Conservation (phyloP, 2,797 vertebrate genomes). For the Monodelphis domestica region DNA sequence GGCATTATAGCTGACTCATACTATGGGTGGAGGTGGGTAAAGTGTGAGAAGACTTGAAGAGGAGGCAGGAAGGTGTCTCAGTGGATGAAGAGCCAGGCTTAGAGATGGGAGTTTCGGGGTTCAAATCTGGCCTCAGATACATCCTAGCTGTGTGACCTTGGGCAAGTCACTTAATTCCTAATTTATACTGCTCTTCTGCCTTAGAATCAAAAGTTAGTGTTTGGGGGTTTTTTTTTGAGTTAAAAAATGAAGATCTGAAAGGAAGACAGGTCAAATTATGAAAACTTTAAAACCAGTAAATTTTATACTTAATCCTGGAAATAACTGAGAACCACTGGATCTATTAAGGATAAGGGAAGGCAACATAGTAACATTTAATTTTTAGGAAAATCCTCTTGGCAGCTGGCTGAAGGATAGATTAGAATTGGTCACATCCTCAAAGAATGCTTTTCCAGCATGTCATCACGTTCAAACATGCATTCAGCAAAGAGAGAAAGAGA, state of each 20-base stretch:
- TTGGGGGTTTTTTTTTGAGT: too few species aligned
- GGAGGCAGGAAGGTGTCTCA: too few species aligned
- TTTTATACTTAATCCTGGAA: neutral
- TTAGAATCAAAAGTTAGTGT: too few species aligned
- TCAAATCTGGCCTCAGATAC: too few species aligned
- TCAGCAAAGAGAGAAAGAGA: neutral
- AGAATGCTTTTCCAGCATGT: neutral
- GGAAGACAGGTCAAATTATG: neutral
- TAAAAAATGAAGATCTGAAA: neutral
- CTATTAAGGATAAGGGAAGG: neutral
- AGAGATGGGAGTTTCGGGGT: too few species aligned
- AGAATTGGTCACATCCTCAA: neutral
- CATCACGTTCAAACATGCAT: neutral
- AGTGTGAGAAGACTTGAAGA: neutral
- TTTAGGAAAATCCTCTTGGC: neutral
- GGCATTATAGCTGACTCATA: neutral
- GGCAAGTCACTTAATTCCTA: too few species aligned
- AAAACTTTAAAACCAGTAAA: neutral
- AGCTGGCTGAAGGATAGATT: neutral
- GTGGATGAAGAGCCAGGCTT: too few species aligned
- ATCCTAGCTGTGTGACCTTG: too few species aligned
- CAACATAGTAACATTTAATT: neutral
- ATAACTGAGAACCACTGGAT: neutral
- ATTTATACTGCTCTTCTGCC: too few species aligned
- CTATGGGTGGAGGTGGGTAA: neutral